Evolutionary conservation across 2,797 vertebrate genomes (phyloP).

Genomic region (Tadarida brasiliensis): DNA sequence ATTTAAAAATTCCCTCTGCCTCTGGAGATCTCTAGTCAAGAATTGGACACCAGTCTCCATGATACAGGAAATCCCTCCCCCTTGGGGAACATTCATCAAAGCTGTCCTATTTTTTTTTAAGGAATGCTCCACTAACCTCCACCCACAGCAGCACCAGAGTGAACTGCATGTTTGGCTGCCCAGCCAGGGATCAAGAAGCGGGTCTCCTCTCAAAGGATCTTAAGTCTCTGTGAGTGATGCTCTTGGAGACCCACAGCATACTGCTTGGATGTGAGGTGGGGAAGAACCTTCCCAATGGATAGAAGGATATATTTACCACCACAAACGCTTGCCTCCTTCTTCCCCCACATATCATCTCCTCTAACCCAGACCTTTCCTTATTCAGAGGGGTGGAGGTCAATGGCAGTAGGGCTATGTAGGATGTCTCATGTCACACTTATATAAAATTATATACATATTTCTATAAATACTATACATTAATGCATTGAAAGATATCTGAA

Average conservation of each 20-base stretch:
- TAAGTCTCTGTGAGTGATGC: not conserved
- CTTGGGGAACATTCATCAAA: not conserved
- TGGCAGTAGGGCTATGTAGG: not conserved
- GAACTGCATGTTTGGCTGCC: not conserved
- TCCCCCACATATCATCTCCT: not conserved
- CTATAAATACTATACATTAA: not conserved
- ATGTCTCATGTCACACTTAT: not conserved
- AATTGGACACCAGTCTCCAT: not conserved
- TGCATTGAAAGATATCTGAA: constrained; percentile 7
- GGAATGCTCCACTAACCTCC: not conserved
- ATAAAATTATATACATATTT: not conserved
- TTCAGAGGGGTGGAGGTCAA: not conserved
- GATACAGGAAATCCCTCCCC: not conserved
- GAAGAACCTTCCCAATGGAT: not conserved
- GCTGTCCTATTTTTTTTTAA: no score
- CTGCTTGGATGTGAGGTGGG: not conserved
- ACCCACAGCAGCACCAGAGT: no score
- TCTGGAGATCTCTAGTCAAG: not conserved
- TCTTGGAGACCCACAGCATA: not conserved
- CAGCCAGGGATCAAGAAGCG: not conserved
- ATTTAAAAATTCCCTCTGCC: not conserved
- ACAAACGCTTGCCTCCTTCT: not conserved
- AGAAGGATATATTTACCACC: not conserved
- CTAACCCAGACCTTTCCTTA: not conserved
- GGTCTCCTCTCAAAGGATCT: not conserved